These are phyloP conservation scores for Odontesthes bonariensis DNA, from an alignment of 2,113 vertebrate species.

Conservation along the genomic window DNA sequence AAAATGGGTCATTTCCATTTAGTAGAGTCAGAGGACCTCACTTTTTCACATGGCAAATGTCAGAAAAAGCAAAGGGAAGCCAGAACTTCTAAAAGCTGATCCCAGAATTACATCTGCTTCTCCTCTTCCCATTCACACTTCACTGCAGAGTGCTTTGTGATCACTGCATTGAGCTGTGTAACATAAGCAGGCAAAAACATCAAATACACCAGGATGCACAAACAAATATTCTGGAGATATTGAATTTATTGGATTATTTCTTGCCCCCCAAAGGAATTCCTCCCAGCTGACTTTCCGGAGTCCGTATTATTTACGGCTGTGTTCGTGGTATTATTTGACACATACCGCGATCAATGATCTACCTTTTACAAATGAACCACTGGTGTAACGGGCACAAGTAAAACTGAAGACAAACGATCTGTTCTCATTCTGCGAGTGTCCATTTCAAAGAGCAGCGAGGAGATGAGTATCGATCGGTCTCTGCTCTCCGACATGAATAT, in stretches of 20 bases:
- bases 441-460: not conserved
- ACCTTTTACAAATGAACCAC: not conserved
- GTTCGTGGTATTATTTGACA: not conserved
- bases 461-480: conserved; percentile 17
- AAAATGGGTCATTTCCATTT: too few relatives aligned
- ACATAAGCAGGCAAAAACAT: not conserved
- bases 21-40: too few relatives aligned
- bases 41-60: too few relatives aligned
- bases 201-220: not conserved
- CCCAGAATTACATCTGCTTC: too few relatives aligned
- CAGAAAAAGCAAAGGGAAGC: too few relatives aligned
- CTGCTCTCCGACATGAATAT: conserved; percentile 33
- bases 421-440: not conserved
- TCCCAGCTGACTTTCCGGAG: not conserved
- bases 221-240: not conserved
- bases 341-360: not conserved
- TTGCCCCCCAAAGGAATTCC: too few relatives aligned
- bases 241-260: not conserved
- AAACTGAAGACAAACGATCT: not conserved
- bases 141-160: not conserved
- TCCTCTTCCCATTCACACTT: too few relatives aligned
- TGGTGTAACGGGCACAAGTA: conserved; percentile 1
- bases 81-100: too few relatives aligned
- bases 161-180: too few relatives aligned
- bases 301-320: too few relatives aligned